Conservation (phyloP, 2,113 vertebrate species). For the Rhagologus leucostigma region DNA sequence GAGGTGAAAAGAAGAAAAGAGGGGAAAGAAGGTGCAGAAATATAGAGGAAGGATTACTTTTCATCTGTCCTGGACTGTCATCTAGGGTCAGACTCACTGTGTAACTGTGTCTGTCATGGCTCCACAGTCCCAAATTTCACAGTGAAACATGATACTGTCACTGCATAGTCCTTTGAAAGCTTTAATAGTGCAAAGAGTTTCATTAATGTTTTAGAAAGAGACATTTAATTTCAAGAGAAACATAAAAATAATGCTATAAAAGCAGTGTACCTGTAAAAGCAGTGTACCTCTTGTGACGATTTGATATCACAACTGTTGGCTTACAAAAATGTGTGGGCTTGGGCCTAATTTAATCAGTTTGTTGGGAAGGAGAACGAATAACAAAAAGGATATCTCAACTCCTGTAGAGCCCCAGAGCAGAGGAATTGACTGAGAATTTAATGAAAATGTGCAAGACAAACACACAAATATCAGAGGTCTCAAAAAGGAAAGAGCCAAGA, state of each 20-base stretch:
- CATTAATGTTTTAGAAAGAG: background rate
- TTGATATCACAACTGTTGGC: background rate
- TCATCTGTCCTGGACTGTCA: background rate
- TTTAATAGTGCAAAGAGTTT: background rate
- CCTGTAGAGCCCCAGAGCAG: background rate
- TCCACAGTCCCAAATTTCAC: background rate
- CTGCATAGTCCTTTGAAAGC: background rate
- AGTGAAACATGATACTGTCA: background rate
- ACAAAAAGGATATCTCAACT: background rate
- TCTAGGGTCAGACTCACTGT: background rate
- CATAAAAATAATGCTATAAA: background rate
- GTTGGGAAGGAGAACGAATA: background rate
- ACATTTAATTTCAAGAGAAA: background rate
- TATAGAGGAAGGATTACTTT: background rate
- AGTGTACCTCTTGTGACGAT: background rate
- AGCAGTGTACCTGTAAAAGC: background rate
- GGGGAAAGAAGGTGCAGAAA: background rate
- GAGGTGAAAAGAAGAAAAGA: background rate
- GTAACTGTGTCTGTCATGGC: background rate
- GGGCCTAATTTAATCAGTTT: background rate
- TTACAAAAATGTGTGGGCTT: background rate
- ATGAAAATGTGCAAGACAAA: background rate
- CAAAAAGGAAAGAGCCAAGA: background rate
- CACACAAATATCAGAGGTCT: background rate
- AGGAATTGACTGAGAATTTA: background rate